Evolutionary conservation across 2,888 invertebrate genomes (phyloP), one percentile per base, ranked within the genome.

Genomic region (Drosophila affinis): DNA sequence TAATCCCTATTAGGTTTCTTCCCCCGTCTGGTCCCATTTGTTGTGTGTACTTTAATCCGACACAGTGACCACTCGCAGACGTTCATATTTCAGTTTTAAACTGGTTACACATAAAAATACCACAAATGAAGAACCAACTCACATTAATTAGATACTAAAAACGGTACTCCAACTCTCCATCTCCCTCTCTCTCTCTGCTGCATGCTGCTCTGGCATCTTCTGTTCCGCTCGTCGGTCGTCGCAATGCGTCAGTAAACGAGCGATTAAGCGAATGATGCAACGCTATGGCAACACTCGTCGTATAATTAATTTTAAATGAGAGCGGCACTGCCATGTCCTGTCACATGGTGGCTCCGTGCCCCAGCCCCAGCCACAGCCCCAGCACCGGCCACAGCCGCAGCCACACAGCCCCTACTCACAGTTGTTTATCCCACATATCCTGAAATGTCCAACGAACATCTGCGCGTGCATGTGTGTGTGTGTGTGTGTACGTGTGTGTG

Each of bases 291-390:
- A 74, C 84, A 84, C 79, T 84, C 58, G 76, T 72, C 79, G 82
- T 83, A 84, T 83, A 83, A 83, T 87, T 87, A 87, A 83, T 87
- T 83, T 84, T 75, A 84, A 84, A 87, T 84, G 75, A 63, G 70
- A 63, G 60, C 72, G 61, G 58, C 74, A 68, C 63, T 62, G 52
- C 62, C 56, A 49, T 24, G 45, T 54, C 75, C 55, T 57, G 62
- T 63, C 74, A 57, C 63, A 73, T 62, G 39, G 14, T 6, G 39
- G 3, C 39, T 54, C 72, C 32, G 61, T 14, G 39, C 14, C 14
- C 34, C 12, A 9, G 0, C 10, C 32, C 14, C 12, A 39, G 2
- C 14, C 39, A 4, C 39, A 32, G 32, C 32, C 32, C 0, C 32
- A 32, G 32, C 32, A 3, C 1, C 29, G 2, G 24, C 24, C 24